Evolutionary conservation across 1,140 invertebrate species (phyloP).

Genomic region (Penaeus vannamei): DNA sequence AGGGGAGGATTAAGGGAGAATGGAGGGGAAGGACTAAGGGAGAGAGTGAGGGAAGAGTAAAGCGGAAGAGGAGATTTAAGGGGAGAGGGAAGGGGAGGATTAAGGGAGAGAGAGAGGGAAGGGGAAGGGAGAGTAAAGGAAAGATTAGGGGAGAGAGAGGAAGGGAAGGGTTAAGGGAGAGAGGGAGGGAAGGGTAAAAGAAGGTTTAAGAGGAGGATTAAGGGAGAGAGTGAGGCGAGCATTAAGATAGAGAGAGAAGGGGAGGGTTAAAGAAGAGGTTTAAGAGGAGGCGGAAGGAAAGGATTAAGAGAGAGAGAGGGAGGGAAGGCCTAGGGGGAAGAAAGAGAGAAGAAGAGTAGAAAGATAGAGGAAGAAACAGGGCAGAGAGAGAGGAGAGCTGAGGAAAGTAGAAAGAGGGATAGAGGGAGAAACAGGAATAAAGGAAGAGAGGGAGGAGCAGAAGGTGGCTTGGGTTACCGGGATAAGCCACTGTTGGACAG

Average conservation of each 20-base stretch:
- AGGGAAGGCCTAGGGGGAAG: too few relatives aligned
- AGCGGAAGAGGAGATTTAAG: conserved; percentile 31
- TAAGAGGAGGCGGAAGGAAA: background rate
- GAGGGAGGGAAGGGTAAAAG: background rate
- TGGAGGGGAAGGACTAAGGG: too few relatives aligned
- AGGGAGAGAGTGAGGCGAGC: background rate
- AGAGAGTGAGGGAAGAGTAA: conserved; percentile 4
- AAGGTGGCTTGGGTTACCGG: too few relatives aligned
- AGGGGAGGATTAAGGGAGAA: background rate
- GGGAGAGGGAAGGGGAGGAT: background rate
- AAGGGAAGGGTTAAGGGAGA: background rate
- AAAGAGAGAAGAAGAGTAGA: background rate
- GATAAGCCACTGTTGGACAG: too few relatives aligned
- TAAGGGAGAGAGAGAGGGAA: background rate
- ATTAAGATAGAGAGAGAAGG: background rate
- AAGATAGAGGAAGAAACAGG: background rate
- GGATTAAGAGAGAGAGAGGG: too few relatives aligned
- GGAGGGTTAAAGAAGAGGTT: background rate
- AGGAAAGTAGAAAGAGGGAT: too few relatives aligned
- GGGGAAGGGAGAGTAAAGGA: conserved; percentile 37
- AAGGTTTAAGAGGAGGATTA: background rate
- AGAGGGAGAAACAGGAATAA: too few relatives aligned
- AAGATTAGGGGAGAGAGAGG: conserved; percentile 12
- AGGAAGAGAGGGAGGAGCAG: too few relatives aligned
- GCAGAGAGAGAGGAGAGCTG: background rate